phyloP scores from a whole-genome alignment of 2,888 invertebrate species.

The Sialis fuliginosa region DNA sequence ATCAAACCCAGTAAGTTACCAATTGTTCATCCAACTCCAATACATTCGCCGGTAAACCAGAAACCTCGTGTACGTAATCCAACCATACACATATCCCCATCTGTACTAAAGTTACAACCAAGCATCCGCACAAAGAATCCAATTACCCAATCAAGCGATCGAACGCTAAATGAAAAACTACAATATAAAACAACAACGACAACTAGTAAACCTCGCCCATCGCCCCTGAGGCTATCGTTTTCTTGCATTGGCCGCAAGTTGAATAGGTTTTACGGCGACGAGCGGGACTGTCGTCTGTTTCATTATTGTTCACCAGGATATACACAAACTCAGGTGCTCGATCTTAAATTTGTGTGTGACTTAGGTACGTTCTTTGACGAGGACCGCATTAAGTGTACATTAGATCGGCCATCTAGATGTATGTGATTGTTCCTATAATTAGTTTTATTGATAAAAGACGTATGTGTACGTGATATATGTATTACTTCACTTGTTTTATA shows the following conservation, averaged over 20 bases:
- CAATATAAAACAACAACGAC: neutral
- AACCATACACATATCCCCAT: no score
- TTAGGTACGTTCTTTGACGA: constrained; percentile 35
- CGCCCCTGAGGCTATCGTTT: constrained; percentile 16
- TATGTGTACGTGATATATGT: no score
- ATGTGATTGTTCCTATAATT: constrained; percentile 7
- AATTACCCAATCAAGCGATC: neutral
- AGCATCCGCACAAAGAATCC: no score
- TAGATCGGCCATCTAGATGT: constrained; percentile 22
- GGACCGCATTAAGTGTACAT: constrained; percentile 30
- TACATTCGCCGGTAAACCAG: neutral
- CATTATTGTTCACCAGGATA: constrained; percentile 43
- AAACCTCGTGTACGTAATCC: no score
- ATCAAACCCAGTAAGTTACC: no score
- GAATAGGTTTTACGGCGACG: constrained; percentile 37
- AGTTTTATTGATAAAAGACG: constrained; percentile 1
- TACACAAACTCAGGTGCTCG: constrained; percentile 32
- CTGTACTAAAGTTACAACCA: no score
- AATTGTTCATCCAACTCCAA: no score
- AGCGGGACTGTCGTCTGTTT: constrained; percentile 36
- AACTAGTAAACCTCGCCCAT: neutral
- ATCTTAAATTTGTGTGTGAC: constrained; percentile 41
- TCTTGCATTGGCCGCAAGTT: constrained; percentile 34
- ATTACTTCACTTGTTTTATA: no score
- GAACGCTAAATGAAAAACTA: neutral